Evolutionary conservation across 2,797 vertebrate species (phyloP), one percentile per base, ranked within the genome.

Genomic region (Sylvilagus floridanus): DNA sequence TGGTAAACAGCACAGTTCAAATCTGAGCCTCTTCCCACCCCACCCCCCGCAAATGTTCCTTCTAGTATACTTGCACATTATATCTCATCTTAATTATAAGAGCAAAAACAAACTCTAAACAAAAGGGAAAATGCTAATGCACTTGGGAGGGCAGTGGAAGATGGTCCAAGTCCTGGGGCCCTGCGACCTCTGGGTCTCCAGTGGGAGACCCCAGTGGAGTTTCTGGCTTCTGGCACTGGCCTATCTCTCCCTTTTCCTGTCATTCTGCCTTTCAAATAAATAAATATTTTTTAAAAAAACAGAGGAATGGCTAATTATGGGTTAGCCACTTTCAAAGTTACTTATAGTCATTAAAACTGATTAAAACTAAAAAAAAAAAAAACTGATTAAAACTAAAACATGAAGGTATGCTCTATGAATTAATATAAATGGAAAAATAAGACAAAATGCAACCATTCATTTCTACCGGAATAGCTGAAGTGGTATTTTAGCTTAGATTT

Each of bases 81-180:
- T 94, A 47, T 69, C 85, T 90, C 79, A 91, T 30, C 16, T 88
- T 76, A 66, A 75, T 54, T 92, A 2, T 47, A 78, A 79, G 19
- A 84, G 26, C 66, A 92, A 82, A 93, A 87, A 50, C 75, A 91
- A 87, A 84, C 73, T 81, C 84, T 75, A 87, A 93, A 91, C 54
- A 16, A 5, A 57, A 5, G 19, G 54, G 54, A 57, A 57, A 57
- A 21, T 57, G 54, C 54, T 21, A 57, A 57, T 57, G 54, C 4
- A 57, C 54, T 21, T 57, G 54, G 54, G 54, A 57, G 19, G 16
- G 54, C 54, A 57, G 54, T 17, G 14, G 54, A 57, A 57, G 54
- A 57, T 57, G 54, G 13, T 57, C 14, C 54, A 57, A 57, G 19
- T 57, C 54, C 54, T 57, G 16, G 54, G 54, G 54, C 16, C 54